Conservation (phyloP, 2,797 vertebrate genomes). For the Rousettus madagascariensis region DNA sequence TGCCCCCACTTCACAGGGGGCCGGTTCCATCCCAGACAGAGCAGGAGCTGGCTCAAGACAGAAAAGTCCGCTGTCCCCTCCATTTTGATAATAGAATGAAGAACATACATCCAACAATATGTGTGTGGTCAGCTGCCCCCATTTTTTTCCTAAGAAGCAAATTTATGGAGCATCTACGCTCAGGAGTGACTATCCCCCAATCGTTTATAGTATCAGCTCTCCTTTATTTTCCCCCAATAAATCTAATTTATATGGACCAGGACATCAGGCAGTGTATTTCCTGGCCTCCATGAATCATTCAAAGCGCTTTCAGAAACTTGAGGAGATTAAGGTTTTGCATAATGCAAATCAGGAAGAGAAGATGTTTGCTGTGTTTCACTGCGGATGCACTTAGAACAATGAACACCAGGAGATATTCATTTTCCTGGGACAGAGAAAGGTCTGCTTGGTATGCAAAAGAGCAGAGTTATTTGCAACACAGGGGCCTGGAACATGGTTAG, state of each 20-base stretch:
- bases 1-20: not conserved
- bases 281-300: constrained; percentile 63
- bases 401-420: constrained; percentile 83
- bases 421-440: constrained; percentile 80
- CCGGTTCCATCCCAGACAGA: not conserved
- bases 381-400: constrained; percentile 83
- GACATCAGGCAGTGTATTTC: constrained; percentile 71
- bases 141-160: constrained; percentile 39
- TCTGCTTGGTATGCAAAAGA: constrained; percentile 85
- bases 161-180: constrained; percentile 58
- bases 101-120: constrained; percentile 55
- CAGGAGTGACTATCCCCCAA: constrained; percentile 60
- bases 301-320: constrained; percentile 73
- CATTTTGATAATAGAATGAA: constrained; percentile 22
- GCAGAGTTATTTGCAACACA: constrained; percentile 80
- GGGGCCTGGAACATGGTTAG: constrained; percentile 79
- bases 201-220: constrained; percentile 62
- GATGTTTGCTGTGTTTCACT: constrained; percentile 78
- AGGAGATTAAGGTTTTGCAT: constrained; percentile 83
- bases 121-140: constrained; percentile 68
- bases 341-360: constrained; percentile 80
- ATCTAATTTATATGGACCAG: constrained; percentile 73
- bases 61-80: constrained; percentile 24
- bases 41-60: not conserved
- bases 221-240: constrained; percentile 63